Base-by-base conservation (phyloP, 1,140 invertebrate genomes). In the Bombus affinis region DNA sequence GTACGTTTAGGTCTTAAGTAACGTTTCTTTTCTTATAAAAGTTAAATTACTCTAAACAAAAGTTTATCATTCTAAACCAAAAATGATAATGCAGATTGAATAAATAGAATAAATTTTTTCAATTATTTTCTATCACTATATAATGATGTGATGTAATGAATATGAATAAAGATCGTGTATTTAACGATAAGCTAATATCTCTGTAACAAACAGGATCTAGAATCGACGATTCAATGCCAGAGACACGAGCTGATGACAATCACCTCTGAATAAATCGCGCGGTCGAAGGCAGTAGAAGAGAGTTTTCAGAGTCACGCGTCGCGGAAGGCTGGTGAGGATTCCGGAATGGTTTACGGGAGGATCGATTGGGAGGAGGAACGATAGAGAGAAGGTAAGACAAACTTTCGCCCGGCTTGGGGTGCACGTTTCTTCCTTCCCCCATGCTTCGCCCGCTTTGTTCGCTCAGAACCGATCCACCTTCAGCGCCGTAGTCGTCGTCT, bases 211-310 rank as follows among this genome's bases (percentile, higher is more conserved):
- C 47, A 53, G 47, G 47, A 53, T 53, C 47, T 8, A 53, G 18
- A 53, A 53, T 53, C 47, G 47, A 32, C 6, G 65, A 35, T 15
- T 35, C 65, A 8, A 35, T 8, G 5, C 65, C 10, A 28, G 9
- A 71, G 37, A 72, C 13, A 10, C 12, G 3, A n/a, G 70, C 25
- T 42, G 12, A 28, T 72, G 39, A 72, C 70, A 42, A 72, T 72
- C 80, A 47, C 92, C 91, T 88, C 90, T 92, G 92, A 93, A 94
- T 94, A 94, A 94, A 94, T 94, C 92, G 92, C 90, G 86, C 42
- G 82, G 86, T 86, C 76, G 82, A 59, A 53, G 80, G 83, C 57
- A 71, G 59, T 57, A 72, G 80, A 65, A 62, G 68, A 66, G 35
- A 68, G 62, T 32, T 68, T 68, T 75, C 72, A 15, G 65, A 81